Evolutionary conservation across 2,797 vertebrate genomes (phyloP).

Genomic region (Ptychadena robeensis): DNA sequence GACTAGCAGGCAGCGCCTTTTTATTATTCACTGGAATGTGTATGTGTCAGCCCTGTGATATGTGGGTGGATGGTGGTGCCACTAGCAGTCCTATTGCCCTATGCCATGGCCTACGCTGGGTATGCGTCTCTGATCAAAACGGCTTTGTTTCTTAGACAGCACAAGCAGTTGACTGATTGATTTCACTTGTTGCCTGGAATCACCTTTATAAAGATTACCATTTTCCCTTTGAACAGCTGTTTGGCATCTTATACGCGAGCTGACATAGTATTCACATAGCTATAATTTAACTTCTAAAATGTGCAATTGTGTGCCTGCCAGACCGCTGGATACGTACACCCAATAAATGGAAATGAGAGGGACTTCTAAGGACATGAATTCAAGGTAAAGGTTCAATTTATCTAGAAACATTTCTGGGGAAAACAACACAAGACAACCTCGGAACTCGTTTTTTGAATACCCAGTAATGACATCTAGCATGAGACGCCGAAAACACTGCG

Average conservation of each 20-base stretch:
- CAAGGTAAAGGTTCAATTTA: background rate
- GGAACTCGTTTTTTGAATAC: background rate
- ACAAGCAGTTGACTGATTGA: background rate
- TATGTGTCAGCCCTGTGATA: too few species aligned
- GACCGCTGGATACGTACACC: background rate
- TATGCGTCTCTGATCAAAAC: background rate
- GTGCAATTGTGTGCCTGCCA: background rate
- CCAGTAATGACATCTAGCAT: background rate
- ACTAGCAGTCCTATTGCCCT: background rate
- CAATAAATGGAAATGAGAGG: constrained; percentile 2
- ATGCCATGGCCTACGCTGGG: background rate
- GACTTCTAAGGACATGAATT: constrained; percentile 7
- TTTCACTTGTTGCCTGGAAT: background rate
- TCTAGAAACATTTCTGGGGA: background rate
- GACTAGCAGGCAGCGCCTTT: background rate
- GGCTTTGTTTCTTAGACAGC: background rate
- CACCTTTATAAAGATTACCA: background rate
- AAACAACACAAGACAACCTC: background rate
- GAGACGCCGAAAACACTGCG: background rate
- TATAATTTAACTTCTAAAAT: constrained; percentile 2
- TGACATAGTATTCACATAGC: constrained; percentile 20
- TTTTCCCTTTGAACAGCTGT: constrained; percentile 18
- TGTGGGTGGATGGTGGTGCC: background rate
- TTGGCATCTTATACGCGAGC: background rate
- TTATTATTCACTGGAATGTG: too few species aligned